Evolutionary conservation across 1,140 invertebrate species (phyloP), one percentile per base, ranked within the genome.

Genomic region (Protaetia brevitarsis): DNA sequence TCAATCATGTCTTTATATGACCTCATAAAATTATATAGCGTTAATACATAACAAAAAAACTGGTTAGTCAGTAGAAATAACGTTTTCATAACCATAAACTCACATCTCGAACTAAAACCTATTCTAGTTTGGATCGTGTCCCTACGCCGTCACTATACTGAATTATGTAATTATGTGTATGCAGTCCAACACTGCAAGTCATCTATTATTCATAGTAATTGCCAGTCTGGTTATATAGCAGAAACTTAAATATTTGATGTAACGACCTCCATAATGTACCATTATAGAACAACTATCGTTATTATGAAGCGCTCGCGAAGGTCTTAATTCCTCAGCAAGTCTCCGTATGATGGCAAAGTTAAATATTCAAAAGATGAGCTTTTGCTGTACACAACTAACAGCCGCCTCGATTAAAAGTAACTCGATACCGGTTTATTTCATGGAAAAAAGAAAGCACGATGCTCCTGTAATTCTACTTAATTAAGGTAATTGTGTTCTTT

Each of bases 221-320:
- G 41, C 41, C 16, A 16, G 19, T 19, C 41, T 19, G 41, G 19
- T 23, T 13, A 51, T 51, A 51, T 5, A 51, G 26, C 41, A 51
- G 41, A 51, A 51, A 51, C 41, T 19, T 51, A 51, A 51, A 51
- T 51, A 51, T 51, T 51, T 51, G 19, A 51, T 19, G 41, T 51
- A 51, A 26, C 16, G 41, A 51, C 41, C 11, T 51, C 41, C 41
- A 51, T 51, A 51, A 51, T 51, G 41, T 51, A 51, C 41, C 41
- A 51, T 51, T 51, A 51, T 51, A 51, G 41, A 23, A 21, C 41
- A 21, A 51, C 41, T 51, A 51, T 51, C 41, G 41, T 51, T 51
- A 51, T 51, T 51, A 19, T 51, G 41, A 51, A 51, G 19, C 41
- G 26, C 3, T 51, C 41, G 13, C 26, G 41, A 51, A 51, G 26